A percentile compares a stretch with the other conserved stretches of the same genome.
Evolutionary conservation across 2,888 invertebrate species (phyloP).

Genomic region (Tigriopus californicus): DNA sequence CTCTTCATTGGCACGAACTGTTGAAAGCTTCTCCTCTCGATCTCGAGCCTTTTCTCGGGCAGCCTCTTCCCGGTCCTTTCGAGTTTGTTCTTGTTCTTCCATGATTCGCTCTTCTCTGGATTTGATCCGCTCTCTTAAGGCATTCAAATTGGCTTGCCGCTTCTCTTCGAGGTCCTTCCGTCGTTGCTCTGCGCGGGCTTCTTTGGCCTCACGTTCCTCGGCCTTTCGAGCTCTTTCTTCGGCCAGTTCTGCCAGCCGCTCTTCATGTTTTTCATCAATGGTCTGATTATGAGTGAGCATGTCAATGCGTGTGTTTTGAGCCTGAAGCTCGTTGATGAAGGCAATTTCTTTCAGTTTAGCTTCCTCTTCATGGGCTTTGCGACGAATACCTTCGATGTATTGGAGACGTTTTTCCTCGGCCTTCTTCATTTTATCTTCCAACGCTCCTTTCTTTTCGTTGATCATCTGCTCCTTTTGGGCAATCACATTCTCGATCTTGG

Average conservation of each 20-base stretch:
- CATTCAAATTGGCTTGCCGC: slow-evolving; percentile 26
- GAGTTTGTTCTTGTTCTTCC: slow-evolving; percentile 4
- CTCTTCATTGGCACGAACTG: slow-evolving; percentile 40
- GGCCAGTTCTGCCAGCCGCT: slow-evolving; percentile 45
- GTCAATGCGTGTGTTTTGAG: slow-evolving; percentile 80
- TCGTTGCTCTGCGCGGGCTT: slow-evolving; percentile 42
- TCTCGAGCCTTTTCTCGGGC: slow-evolving; percentile 6
- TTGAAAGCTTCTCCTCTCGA: slow-evolving; percentile 1
- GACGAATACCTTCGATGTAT: slow-evolving; percentile 43
- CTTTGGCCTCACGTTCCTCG: slow-evolving; percentile 90
- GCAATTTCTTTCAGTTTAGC: slow-evolving; percentile 91
- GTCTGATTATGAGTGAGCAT: slow-evolving; percentile 44
- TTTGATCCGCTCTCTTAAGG: background rate
- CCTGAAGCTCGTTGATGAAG: slow-evolving; percentile 87
- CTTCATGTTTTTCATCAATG: slow-evolving; percentile 31
- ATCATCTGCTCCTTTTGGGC: slow-evolving; percentile 66
- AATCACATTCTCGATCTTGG: slow-evolving; percentile 37
- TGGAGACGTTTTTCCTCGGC: slow-evolving; percentile 78
- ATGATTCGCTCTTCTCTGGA: slow-evolving; percentile 1
- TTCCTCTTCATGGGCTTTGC: slow-evolving; percentile 93
- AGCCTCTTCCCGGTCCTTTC: slow-evolving; percentile 1
- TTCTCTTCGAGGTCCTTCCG: slow-evolving; percentile 51
- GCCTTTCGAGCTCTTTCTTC: slow-evolving; percentile 69
- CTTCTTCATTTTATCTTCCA: slow-evolving; percentile 36
- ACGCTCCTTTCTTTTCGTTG: slow-evolving; percentile 40